Percentiles rank a stretch among this genome's conserved stretches.
These are phyloP conservation scores for Parnassius glacialis DNA, from an alignment of 2,888 invertebrate species.

Conservation along the genomic window DNA sequence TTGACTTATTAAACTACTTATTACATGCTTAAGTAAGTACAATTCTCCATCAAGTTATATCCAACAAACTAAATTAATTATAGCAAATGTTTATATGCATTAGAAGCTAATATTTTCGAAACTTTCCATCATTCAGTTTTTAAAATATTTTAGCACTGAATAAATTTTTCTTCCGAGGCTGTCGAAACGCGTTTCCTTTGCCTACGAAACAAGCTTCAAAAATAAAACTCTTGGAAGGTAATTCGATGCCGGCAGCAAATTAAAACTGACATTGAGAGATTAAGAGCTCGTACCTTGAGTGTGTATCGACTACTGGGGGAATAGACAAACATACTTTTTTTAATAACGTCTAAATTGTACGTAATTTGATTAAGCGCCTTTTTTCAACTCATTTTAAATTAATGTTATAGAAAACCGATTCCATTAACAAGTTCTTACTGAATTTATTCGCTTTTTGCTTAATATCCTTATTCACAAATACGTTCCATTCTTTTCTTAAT, in stretches of 20 bases:
- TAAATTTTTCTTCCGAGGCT: conserved; percentile 49
- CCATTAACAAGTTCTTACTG: conserved; percentile 5
- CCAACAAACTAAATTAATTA: not conserved
- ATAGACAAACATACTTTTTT: conserved; percentile 44
- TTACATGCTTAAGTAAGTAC: too few relatives aligned
- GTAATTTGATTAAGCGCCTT: conserved; percentile 46
- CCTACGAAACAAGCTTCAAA: conserved; percentile 57
- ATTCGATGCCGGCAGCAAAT: conserved; percentile 74
- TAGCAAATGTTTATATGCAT: not conserved
- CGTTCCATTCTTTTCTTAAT: too few relatives aligned
- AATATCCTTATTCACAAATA: too few relatives aligned
- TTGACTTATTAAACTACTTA: too few relatives aligned
- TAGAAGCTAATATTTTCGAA: not conserved
- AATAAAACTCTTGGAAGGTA: conserved; percentile 76
- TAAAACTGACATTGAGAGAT: conserved; percentile 79
- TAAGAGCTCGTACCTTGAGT: conserved; percentile 63
- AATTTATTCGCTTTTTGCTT: not conserved
- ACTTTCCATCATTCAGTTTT: conserved; percentile 25
- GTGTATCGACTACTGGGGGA: conserved; percentile 50
- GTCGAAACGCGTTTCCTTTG: conserved; percentile 71
- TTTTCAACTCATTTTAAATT: conserved; percentile 7
- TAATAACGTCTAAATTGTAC: conserved; percentile 40
- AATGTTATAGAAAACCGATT: conserved; percentile 13
- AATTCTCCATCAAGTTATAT: too few relatives aligned
- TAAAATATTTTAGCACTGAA: conserved; percentile 44